phyloP scores from a whole-genome alignment of 2,888 invertebrate genomes.

The Steromphala cineraria region DNA sequence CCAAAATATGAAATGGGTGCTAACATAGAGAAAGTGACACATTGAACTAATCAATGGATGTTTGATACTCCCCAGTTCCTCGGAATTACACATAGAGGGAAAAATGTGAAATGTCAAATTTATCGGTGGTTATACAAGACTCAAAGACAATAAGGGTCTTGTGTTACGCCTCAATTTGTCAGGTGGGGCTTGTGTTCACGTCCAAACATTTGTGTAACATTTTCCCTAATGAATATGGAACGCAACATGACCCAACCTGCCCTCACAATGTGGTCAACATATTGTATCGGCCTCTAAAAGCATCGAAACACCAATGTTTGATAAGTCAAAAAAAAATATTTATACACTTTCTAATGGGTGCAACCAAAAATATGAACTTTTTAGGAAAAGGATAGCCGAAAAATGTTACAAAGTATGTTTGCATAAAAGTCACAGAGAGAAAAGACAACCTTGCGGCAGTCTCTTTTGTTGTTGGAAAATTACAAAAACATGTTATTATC shows the following conservation, averaged over 20 bases:
- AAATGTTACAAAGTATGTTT: not conserved
- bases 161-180: not conserved
- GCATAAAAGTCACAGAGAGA: not conserved
- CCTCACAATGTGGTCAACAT: not conserved
- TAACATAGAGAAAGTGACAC: no score
- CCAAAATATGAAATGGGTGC: no score
- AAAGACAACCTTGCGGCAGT: not conserved
- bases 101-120: not conserved
- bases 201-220: not conserved
- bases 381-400: not conserved
- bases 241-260: not conserved
- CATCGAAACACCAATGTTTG: not conserved
- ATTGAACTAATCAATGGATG: no score
- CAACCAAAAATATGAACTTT: constrained; percentile 6
- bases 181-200: not conserved
- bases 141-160: not conserved
- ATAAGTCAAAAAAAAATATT: not conserved
- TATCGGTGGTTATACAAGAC: not conserved
- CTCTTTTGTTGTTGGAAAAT: not conserved
- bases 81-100: not conserved
- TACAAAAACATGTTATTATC: not conserved
- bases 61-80: not conserved
- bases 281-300: not conserved
- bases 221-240: not conserved
- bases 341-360: not conserved